Evolutionary conservation across 2,797 vertebrate genomes (phyloP), one percentile per base, ranked within the genome.

Genomic region (Melopsittacus undulatus): DNA sequence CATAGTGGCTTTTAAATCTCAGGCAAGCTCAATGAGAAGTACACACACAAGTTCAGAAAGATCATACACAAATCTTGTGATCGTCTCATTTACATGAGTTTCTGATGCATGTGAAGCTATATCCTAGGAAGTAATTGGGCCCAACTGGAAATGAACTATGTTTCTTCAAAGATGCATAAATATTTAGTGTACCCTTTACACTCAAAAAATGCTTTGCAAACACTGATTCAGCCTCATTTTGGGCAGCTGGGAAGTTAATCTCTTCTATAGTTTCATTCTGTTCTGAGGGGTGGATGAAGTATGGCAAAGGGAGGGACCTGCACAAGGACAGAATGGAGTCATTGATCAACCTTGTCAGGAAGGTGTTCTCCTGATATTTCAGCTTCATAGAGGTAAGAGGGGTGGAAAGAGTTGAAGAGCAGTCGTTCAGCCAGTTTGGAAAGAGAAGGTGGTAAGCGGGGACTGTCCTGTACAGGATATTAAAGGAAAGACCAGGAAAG

Each of bases 341-440:
- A 94, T 97, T 97, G 95, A 95, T 94, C 93, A 96, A 95, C 95
- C 94, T 96, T 95, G 90, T 96, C 95, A 96, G 94, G 90, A 95
- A 97, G 95, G 94, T 97, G 95, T 96, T 95, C 93, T 96, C 72
- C 96, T 85, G 94, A 80, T 95, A 95, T 96, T 94, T 95, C 93
- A 95, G 95, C 92, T 95, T 92, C 94, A 95, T 96, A 96, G 96
- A 97, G 96, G 96, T 96, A 97, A 95, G 96, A 97, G 96, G 94
- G 95, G 93, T 96, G 92, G 93, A 93, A 96, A 95, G 73, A 95
- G 91, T 69, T 87, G 57, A 89, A 96, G 96, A 92, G 83, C 78
- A 97, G 94, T 87, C 78, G 64, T 68, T 94, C 42, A 89, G 63
- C 64, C 90, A 95, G 68, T 57, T 90, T 84, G 72, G 62, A 78